Percentiles rank a stretch among this genome's conserved stretches.
Evolutionary conservation across 1,140 invertebrate species (phyloP).

Genomic region (Acromyrmex heyeri): DNA sequence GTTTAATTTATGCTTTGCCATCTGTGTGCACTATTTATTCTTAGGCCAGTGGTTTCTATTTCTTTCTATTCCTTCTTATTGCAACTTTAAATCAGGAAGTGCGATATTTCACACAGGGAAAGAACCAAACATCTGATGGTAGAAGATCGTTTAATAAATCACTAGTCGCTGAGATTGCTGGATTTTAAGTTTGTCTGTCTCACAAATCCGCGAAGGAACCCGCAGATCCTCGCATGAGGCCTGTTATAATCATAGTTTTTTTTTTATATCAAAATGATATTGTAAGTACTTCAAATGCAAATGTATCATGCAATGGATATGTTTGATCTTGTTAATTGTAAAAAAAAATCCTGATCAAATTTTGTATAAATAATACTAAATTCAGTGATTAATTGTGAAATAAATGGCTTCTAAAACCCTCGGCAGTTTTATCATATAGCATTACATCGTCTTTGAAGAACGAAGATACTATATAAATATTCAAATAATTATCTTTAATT

Average conservation of each 20-base stretch:
- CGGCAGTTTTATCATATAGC: not conserved
- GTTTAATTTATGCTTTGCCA: conserved; percentile 66
- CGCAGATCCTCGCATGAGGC: not conserved
- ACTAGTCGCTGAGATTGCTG: conserved; percentile 56
- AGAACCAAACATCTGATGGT: conserved; percentile 50
- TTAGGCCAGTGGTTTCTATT: conserved; percentile 23
- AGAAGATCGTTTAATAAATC: conserved; percentile 69
- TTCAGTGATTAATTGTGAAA: not conserved
- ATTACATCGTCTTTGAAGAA: not conserved
- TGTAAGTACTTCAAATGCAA: not conserved
- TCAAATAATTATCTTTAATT: not conserved
- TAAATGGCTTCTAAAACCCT: too few species aligned
- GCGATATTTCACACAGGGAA: conserved; percentile 67
- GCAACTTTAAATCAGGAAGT: conserved; percentile 64
- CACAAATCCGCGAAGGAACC: conserved; percentile 54
- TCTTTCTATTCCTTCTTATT: not conserved
- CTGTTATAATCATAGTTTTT: conserved; percentile 42
- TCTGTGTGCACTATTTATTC: conserved; percentile 50
- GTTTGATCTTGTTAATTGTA: not conserved
- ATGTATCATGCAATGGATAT: not conserved
- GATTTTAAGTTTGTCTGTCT: conserved; percentile 41
- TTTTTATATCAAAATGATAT: conserved; percentile 41
- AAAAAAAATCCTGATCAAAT: not conserved
- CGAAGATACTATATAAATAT: not conserved
- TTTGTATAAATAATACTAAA: not conserved